Percentiles rank a stretch among this genome's conserved stretches.
Evolutionary conservation across 1,140 invertebrate genomes (phyloP).

Genomic region (Brachionus rotundiformis): DNA sequence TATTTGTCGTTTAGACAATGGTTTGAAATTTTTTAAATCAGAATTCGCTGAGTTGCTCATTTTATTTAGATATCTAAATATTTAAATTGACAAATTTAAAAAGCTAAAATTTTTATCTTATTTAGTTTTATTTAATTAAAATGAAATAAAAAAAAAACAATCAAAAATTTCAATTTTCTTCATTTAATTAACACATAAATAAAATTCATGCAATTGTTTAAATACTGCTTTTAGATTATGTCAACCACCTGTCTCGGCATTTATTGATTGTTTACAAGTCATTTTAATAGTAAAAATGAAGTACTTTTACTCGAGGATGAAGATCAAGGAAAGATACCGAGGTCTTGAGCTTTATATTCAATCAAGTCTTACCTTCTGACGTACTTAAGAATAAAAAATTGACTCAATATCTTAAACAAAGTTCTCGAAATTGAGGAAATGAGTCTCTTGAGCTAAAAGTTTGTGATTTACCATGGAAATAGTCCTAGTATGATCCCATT

Average conservation of each 20-base stretch:
- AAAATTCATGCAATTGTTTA: not conserved
- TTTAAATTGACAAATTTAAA: not conserved
- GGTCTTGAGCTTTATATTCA: not conserved
- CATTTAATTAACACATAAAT: not conserved
- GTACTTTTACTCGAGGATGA: not conserved
- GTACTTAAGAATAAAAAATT: not conserved
- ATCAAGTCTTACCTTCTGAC: too few species aligned
- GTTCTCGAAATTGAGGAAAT: not conserved
- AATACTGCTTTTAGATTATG: not conserved
- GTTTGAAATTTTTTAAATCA: slow-evolving; percentile 21
- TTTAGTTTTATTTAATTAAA: too few species aligned
- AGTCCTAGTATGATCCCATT: not conserved
- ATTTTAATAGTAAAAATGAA: not conserved
- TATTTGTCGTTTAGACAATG: slow-evolving; percentile 26
- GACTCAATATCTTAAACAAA: not conserved
- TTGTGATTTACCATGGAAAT: not conserved
- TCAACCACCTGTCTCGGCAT: not conserved
- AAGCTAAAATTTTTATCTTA: not conserved
- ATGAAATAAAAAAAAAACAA: not conserved
- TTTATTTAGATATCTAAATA: not conserved
- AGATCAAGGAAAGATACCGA: not conserved
- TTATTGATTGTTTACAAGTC: not conserved
- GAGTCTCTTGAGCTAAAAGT: not conserved
- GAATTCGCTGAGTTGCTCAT: not conserved
- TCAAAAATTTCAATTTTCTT: not conserved